Conservation (phyloP, 2,113 vertebrate genomes). For the Hassar affinis region DNA sequence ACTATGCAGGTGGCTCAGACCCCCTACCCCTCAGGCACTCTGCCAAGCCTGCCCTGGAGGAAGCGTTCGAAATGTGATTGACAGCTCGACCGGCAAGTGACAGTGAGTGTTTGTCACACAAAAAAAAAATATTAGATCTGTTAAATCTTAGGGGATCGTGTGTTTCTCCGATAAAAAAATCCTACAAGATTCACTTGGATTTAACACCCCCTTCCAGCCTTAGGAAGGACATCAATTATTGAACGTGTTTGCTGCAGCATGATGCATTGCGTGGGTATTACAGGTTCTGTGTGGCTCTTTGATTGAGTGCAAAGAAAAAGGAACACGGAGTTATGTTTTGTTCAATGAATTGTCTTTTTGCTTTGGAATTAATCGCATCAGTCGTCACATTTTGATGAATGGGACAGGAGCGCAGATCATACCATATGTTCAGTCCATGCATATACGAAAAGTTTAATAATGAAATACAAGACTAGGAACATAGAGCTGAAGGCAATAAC, state of each 20-base stretch:
- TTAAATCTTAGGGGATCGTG: constrained; percentile 8
- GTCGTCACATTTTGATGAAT: not conserved
- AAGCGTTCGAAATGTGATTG: constrained; percentile 10
- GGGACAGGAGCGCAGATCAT: not conserved
- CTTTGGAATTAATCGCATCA: not conserved
- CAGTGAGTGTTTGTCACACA: constrained; percentile 13
- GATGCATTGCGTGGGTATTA: not conserved
- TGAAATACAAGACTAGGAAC: not conserved
- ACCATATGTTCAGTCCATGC: not conserved
- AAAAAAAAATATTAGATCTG: constrained; percentile 15
- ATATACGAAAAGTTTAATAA: not conserved
- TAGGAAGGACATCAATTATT: not conserved
- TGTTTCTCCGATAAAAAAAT: not conserved
- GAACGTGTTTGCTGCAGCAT: constrained; percentile 7
- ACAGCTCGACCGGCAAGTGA: constrained; percentile 19
- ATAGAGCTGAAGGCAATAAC: not conserved
- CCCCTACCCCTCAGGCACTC: constrained; percentile 12
- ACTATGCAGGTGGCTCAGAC: constrained; percentile 42
- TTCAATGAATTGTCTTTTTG: not conserved
- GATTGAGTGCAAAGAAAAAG: not conserved
- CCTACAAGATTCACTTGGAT: not conserved
- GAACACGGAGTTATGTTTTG: not conserved
- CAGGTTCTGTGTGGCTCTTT: not conserved
- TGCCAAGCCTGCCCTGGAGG: constrained; percentile 19
- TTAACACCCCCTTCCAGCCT: not conserved